Base-by-base conservation (phyloP, 1,140 invertebrate genomes). In the Cotesia typhae region DNA sequence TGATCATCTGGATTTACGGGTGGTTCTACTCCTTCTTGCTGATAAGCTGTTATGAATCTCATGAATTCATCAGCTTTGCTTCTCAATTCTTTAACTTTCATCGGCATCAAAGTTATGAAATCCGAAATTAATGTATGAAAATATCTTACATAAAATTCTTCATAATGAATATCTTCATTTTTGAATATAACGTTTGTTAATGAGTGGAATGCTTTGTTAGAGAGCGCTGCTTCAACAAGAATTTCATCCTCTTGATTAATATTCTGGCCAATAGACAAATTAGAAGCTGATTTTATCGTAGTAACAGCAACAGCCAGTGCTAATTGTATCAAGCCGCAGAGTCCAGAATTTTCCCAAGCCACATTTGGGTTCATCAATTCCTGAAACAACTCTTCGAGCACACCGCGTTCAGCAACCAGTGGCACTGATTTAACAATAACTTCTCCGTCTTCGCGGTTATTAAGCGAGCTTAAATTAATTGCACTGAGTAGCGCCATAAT, bases 101-200 rank as follows among this genome's bases (percentile, higher is more conserved):
- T 88, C 47, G 97, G 96, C 95, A 98, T 96, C 47, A 94, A 88
- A 61, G 95, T 91, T 67, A 98, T 96, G 76, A 99, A 98, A 83
- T 98, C 96, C 0, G 95, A 96, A 59, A 98, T 89, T 1, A 98
- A 82, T 9, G 90, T 89, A 83, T 99, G 97, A 47, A 98, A 88
- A 65, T 94, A 90, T 55, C 93, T 90, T 75, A 95, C 87, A 78
- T 96, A 95, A 82, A 96, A 97, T 82, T 94, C 93, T 85, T 94
- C 94, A 72, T 90, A 88, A 75, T 91, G 90, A 60, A 96, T 90
- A 14, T 87, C 83, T 17, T 91, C 88, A 70, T 90, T 92, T n/a
- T 92, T 89, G 1, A 96, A 87, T 60, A 97, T 85, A 20, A 92
- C 88, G 55, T 92, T 90, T 10, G 91, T 89, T 9, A 96, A 80